Conservation (phyloP, 2,113 vertebrate species). For the Oncorhynchus masou region DNA sequence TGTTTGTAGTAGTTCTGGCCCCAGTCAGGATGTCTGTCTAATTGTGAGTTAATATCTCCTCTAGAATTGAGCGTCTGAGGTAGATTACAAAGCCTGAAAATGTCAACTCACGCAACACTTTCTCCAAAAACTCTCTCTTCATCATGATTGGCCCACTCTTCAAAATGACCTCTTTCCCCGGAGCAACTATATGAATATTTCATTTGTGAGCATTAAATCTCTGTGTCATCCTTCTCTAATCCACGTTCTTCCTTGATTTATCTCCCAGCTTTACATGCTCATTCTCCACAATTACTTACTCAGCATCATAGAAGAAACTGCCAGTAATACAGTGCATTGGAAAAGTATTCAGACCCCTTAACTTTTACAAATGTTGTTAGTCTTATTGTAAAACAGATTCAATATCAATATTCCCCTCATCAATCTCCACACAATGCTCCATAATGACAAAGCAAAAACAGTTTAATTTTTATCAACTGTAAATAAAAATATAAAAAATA, state of each 20-base stretch:
- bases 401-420: no score
- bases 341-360: no score
- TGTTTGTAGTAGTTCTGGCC: no score
- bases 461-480: no score
- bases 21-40: neutral
- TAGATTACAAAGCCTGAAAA: neutral
- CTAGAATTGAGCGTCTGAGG: neutral
- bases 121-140: neutral
- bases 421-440: no score
- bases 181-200: slow-evolving; percentile 1
- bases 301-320: neutral
- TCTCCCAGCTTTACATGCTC: slow-evolving; percentile 1
- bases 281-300: slow-evolving; percentile 6
- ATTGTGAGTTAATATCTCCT: neutral
- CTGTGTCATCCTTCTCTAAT: slow-evolving; percentile 1
- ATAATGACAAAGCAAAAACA: no score
- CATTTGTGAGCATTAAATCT: slow-evolving; percentile 15
- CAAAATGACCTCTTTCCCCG: neutral
- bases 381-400: no score
- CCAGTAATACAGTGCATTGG: no score
- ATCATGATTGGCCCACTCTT: neutral
- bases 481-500: no score
- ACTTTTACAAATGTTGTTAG: no score
- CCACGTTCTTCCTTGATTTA: slow-evolving; percentile 8
- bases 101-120: neutral